Evolutionary conservation across 2,888 invertebrate species (phyloP).

Genomic region (Lasioglossum malachurum): DNA sequence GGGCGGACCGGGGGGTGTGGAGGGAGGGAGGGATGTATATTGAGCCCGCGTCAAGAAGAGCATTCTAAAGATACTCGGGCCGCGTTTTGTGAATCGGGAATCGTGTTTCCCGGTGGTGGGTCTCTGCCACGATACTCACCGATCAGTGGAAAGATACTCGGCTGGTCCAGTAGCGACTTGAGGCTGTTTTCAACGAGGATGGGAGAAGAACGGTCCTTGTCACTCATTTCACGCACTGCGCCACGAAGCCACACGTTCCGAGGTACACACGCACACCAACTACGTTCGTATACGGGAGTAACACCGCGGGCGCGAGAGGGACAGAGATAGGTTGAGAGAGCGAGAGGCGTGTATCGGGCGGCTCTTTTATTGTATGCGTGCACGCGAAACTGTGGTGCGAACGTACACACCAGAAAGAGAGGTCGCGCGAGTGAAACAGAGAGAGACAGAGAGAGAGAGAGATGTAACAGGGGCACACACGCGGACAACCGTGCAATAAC

Average conservation of each 20-base stretch:
- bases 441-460: background rate
- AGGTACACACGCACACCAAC: conserved; percentile 65
- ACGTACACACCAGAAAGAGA: background rate
- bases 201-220: conserved; percentile 95
- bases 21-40: conserved; percentile 21
- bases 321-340: background rate
- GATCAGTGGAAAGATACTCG: conserved; percentile 86
- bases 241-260: conserved; percentile 74
- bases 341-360: conserved; percentile 37
- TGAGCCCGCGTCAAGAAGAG: conserved; percentile 28
- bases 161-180: conserved; percentile 94
- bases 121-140: conserved; percentile 77
- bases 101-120: background rate
- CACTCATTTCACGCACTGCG: conserved; percentile 91
- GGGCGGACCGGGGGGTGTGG: background rate
- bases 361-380: conserved; percentile 25
- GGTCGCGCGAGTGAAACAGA: background rate
- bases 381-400: conserved; percentile 10
- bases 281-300: conserved; percentile 52
- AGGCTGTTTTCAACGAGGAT: conserved; percentile 95
- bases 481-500: conserved; percentile 38
- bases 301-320: conserved; percentile 42
- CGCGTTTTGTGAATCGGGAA: conserved; percentile 18
- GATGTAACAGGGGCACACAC: background rate
- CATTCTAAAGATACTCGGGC: conserved; percentile 26